A percentile compares a stretch with the other conserved stretches of the same genome.
These are phyloP conservation scores for Goniozus legneri DNA, from an alignment of 1,140 invertebrate genomes.

Conservation along the genomic window DNA sequence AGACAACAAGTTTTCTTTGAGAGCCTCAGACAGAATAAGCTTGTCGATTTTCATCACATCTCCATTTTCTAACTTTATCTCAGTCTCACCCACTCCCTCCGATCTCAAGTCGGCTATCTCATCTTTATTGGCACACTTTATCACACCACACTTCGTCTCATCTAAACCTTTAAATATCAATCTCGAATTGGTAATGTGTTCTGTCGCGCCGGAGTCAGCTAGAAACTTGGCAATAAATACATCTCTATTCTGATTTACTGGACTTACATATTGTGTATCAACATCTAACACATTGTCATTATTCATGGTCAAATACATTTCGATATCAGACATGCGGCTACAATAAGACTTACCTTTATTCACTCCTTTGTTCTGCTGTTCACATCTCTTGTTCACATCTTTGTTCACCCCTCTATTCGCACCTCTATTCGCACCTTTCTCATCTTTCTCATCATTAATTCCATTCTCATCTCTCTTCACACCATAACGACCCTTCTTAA, in stretches of 20 bases:
- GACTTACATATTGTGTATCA: too few species aligned
- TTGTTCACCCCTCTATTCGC: too few species aligned
- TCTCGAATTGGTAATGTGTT: slow-evolving; percentile 5
- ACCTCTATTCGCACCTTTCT: too few species aligned
- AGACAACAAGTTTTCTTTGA: slow-evolving; percentile 8
- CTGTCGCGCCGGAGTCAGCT: slow-evolving; percentile 7
- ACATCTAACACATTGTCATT: too few species aligned
- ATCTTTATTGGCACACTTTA: slow-evolving; percentile 8
- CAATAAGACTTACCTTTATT: too few species aligned
- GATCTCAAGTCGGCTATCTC: background rate
- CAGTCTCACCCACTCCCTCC: background rate
- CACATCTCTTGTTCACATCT: background rate
- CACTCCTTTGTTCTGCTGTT: background rate
- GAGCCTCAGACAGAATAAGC: slow-evolving; percentile 2
- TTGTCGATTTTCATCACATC: slow-evolving; percentile 1
- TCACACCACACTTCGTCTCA: background rate
- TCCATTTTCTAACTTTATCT: background rate
- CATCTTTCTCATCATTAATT: too few species aligned
- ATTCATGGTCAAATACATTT: too few species aligned
- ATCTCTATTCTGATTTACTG: too few species aligned
- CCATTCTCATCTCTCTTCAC: too few species aligned
- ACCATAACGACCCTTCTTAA: too few species aligned
- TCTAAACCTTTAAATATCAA: slow-evolving; percentile 8
- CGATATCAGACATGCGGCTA: too few species aligned
- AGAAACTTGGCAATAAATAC: background rate